Evolutionary conservation across 2,797 vertebrate species (phyloP), one percentile per base, ranked within the genome.

Genomic region (Pagetopsis macropterus): DNA sequence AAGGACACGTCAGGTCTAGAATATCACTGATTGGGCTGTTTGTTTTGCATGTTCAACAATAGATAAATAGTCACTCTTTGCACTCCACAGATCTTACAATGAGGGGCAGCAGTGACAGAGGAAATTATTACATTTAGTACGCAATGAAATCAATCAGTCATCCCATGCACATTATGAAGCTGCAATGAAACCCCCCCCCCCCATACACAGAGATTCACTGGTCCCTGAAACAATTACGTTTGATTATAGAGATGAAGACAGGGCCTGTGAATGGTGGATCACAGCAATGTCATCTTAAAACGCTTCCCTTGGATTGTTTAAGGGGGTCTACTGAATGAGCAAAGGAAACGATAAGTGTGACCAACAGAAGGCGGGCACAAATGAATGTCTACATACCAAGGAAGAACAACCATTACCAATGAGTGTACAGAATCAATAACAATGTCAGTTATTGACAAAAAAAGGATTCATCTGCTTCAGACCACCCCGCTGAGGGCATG

Each of bases 371-470:
- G 87, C 81, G 84, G 84, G 84, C 75, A 89, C 83, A 91, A 73
- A 91, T 88, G 82, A 81, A 90, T 73, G 91, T 89, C 89, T 88
- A 91, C 90, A 93, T 90, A 93, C 89, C 92, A 93, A 82, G 82
- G 76, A 89, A 86, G 87, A 89, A 82, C 82, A 88, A 91, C 89
- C 92, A 92, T 94, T 90, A 92, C 82, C 90, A 91, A 89, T 85
- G 87, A 91, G 87, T 73, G 75, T 74, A 83, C 66, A 86, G 79
- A 80, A 87, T 91, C 87, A 90, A 88, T 86, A 88, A 89, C 82
- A 64, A 65, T 72, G 81, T 84, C 76, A 72, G 87, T 92, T 90
- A 89, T 86, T 85, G 85, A 92, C 70, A 75, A 74, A 77, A 37
- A 63, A 77, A 61, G 37, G 27, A 85, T 72, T 75, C 49, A 15